Conservation (phyloP, 2,888 invertebrate genomes). For the Brassicogethes aeneus region DNA sequence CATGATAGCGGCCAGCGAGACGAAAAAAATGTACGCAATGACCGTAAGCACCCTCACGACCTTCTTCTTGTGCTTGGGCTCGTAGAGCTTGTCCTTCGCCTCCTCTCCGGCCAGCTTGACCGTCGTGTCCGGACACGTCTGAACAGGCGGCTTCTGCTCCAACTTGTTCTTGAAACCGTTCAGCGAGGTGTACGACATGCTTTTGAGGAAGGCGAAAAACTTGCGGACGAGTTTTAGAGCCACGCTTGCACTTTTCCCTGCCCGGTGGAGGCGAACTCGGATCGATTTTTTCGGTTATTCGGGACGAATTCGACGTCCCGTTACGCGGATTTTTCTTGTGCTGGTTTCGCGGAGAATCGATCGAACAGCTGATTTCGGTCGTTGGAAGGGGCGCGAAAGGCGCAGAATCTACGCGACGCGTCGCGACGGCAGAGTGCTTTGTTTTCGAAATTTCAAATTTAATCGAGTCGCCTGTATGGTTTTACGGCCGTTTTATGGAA, state of each 20-base stretch:
- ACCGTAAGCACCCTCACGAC: slow-evolving; percentile 86
- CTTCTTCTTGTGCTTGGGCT: slow-evolving; percentile 79
- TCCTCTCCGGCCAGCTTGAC: slow-evolving; percentile 58
- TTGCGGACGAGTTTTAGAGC: slow-evolving; percentile 19
- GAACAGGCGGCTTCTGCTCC: slow-evolving; percentile 20
- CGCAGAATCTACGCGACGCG: too few relatives aligned
- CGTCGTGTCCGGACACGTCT: slow-evolving; percentile 42
- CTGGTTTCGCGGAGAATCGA: too few relatives aligned
- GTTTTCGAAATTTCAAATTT: too few relatives aligned
- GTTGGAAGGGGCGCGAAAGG: too few relatives aligned
- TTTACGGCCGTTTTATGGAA: too few relatives aligned
- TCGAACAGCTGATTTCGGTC: too few relatives aligned
- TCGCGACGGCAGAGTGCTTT: too few relatives aligned
- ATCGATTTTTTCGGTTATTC: too few relatives aligned
- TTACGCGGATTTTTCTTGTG: too few relatives aligned
- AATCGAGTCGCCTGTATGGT: too few relatives aligned
- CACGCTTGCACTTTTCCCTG: slow-evolving; percentile 15
- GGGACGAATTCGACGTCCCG: too few relatives aligned
- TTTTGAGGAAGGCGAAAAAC: slow-evolving; percentile 11
- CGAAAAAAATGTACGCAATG: slow-evolving; percentile 87
- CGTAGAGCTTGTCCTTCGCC: slow-evolving; percentile 63
- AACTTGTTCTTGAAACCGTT: slow-evolving; percentile 43
- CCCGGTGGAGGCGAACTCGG: too few relatives aligned
- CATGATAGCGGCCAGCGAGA: slow-evolving; percentile 89
- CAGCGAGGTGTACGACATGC: slow-evolving; percentile 50